phyloP scores from a whole-genome alignment of 2,113 vertebrate genomes.

The Ia io region DNA sequence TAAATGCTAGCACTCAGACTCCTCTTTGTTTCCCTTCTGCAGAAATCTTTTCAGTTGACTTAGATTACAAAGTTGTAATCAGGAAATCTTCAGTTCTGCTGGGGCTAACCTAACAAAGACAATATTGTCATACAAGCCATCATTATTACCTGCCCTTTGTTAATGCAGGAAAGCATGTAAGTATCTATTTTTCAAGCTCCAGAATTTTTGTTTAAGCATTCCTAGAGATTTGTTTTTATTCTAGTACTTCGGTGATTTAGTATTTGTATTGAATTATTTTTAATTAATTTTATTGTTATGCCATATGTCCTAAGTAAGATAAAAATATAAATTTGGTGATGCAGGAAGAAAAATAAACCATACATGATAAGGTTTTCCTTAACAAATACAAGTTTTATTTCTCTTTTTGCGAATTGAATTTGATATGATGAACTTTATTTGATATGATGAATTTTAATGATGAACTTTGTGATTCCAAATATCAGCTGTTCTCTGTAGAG shows the following conservation, averaged over 20 bases:
- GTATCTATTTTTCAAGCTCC: constrained; percentile 45
- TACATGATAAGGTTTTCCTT: constrained; percentile 31
- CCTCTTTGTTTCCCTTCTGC: constrained; percentile 64
- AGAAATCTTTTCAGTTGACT: constrained; percentile 76
- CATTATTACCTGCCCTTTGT: constrained; percentile 64
- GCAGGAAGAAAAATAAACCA: constrained; percentile 40
- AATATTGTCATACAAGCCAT: constrained; percentile 63
- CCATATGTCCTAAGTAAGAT: background rate
- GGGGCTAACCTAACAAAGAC: constrained; percentile 67
- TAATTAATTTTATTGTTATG: constrained; percentile 29
- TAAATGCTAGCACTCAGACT: constrained; percentile 60
- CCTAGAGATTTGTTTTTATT: constrained; percentile 45
- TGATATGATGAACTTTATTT: too few relatives aligned
- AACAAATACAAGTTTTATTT: constrained; percentile 53
- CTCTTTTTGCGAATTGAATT: constrained; percentile 48
- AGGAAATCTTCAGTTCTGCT: constrained; percentile 71
- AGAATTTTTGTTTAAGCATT: constrained; percentile 29
- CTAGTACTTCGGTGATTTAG: background rate
- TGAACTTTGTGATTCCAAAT: constrained; percentile 56
- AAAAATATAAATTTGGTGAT: constrained; percentile 39
- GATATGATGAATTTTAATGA: too few relatives aligned
- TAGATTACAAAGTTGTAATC: constrained; percentile 73
- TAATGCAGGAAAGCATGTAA: constrained; percentile 45
- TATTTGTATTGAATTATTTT: constrained; percentile 46
- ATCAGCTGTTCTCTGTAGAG: constrained; percentile 64